These are phyloP conservation scores for Diceros bicornis DNA, from an alignment of 2,797 vertebrate species.

Conservation along the genomic window DNA sequence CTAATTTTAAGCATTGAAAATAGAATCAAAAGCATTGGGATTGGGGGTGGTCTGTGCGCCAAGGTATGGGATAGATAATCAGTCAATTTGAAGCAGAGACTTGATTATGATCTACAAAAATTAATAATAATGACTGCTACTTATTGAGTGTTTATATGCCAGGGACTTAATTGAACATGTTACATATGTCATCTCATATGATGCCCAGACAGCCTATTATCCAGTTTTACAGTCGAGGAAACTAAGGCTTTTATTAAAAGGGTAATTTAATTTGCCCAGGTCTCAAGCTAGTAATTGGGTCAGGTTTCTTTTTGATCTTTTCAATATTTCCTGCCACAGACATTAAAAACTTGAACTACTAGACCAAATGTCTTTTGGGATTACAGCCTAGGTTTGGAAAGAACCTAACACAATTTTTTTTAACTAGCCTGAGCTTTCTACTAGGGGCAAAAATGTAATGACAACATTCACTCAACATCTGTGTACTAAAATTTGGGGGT, in stretches of 20 bases:
- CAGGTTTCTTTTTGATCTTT: conserved; percentile 10
- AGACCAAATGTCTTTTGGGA: neutral
- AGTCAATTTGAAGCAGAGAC: conserved; percentile 19
- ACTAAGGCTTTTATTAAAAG: neutral
- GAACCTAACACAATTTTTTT: neutral
- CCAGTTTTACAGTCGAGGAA: neutral
- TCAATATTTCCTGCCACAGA: neutral
- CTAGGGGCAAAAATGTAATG: neutral
- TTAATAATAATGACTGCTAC: neutral
- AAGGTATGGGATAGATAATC: neutral
- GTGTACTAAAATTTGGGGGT: neutral
- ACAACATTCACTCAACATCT: neutral
- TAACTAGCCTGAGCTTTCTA: neutral
- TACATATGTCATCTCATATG: neutral
- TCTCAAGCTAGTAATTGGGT: neutral
- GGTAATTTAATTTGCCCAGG: neutral
- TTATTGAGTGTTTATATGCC: neutral
- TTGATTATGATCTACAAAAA: neutral
- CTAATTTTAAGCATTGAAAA: neutral
- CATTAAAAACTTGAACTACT: neutral
- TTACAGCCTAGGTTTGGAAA: neutral
- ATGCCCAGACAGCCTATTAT: neutral
- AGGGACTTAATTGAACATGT: neutral
- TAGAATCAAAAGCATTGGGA: neutral
- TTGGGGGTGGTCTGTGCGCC: neutral